These are phyloP conservation scores for Brienomyrus longianalis DNA, from an alignment of 2,113 vertebrate genomes.

Conservation along the genomic window DNA sequence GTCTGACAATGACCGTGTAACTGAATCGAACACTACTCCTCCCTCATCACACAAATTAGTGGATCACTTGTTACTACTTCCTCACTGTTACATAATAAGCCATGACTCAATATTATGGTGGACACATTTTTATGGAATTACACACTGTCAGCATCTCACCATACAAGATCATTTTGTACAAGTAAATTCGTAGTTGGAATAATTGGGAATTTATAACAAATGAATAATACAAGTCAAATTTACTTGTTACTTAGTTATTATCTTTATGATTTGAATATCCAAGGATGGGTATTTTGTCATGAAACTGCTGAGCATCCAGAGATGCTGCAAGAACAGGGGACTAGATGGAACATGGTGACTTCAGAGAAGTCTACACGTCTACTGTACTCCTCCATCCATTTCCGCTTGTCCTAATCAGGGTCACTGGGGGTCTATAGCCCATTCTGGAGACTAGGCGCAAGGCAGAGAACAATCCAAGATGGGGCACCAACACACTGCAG, in stretches of 20 bases:
- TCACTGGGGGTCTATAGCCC: too few species aligned
- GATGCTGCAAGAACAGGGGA: not conserved
- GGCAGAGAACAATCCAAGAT: too few species aligned
- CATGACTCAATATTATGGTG: not conserved
- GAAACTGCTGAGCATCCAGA: not conserved
- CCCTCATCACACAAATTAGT: not conserved
- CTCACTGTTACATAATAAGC: not conserved
- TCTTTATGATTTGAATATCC: not conserved
- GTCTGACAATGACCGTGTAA: not conserved
- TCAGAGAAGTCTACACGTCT: not conserved
- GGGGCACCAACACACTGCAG: too few species aligned
- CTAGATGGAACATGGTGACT: not conserved
- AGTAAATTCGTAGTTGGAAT: not conserved
- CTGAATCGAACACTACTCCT: not conserved
- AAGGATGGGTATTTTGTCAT: not conserved
- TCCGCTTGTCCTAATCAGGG: too few species aligned
- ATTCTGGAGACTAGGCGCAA: too few species aligned
- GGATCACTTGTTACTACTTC: not conserved
- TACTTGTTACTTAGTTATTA: not conserved
- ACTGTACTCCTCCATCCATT: not conserved
- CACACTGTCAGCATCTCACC: not conserved
- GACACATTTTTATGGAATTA: not conserved
- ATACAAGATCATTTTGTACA: not conserved
- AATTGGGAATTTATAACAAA: not conserved
- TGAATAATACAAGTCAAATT: not conserved